phyloP scores from a whole-genome alignment of 2,113 vertebrate genomes.

The Phycodurus eques region DNA sequence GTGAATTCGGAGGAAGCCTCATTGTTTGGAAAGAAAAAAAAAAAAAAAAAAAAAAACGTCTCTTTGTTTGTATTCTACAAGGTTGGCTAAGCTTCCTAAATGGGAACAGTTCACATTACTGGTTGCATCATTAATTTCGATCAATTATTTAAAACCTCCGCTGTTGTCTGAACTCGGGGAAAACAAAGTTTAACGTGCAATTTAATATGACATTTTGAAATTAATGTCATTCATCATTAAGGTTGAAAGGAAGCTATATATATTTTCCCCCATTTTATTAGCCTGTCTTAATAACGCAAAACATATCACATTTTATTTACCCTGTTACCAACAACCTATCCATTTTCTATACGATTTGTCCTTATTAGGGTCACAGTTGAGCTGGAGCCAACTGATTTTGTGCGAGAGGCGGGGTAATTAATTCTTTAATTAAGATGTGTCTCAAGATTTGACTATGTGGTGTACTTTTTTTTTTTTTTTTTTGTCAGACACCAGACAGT shows the following conservation, averaged over 20 bases:
- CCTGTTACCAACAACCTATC: too few relatives aligned
- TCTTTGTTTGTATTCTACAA: constrained; percentile 12
- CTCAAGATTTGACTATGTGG: too few relatives aligned
- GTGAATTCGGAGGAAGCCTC: neutral
- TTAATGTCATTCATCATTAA: neutral
- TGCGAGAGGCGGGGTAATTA: too few relatives aligned
- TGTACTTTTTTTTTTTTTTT: too few relatives aligned
- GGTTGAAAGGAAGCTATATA: neutral
- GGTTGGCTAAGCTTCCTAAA: constrained; percentile 17
- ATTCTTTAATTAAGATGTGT: too few relatives aligned
- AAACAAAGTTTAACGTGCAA: neutral
- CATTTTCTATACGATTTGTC: too few relatives aligned
- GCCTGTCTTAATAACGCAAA: too few relatives aligned
- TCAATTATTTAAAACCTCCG: constrained; percentile 14
- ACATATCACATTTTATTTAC: too few relatives aligned
- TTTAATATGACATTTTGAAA: neutral
- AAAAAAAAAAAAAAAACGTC: neutral
- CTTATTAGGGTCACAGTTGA: too few relatives aligned
- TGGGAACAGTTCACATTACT: constrained; percentile 20
- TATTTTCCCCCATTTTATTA: neutral
- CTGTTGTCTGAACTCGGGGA: neutral
- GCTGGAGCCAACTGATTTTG: too few relatives aligned
- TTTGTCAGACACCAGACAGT: too few relatives aligned
- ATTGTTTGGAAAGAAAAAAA: neutral
- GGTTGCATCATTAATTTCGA: constrained; percentile 3